Conservation (phyloP, 2,113 vertebrate genomes). For the Danionella cerebrum region DNA sequence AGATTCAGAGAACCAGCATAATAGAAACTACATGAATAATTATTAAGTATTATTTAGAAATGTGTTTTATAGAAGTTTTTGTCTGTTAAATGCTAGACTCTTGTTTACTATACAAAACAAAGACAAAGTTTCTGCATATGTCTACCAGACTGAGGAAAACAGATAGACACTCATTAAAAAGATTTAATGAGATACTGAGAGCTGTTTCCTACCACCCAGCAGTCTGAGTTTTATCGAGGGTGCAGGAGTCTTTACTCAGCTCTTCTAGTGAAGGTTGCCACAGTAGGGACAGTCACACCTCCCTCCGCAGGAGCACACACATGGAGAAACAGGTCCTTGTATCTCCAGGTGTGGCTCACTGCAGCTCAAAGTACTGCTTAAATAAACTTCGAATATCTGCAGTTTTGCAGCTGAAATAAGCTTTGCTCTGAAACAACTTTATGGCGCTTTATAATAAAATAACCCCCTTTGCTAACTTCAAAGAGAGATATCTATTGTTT, state of each 20-base stretch:
- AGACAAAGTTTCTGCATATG: neutral
- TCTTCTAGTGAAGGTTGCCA: slow-evolving; percentile 11
- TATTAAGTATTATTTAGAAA: too few species aligned
- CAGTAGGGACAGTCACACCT: neutral
- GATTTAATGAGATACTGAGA: slow-evolving; percentile 6
- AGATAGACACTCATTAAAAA: slow-evolving; percentile 17
- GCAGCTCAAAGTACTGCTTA: neutral
- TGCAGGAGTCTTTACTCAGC: slow-evolving; percentile 12
- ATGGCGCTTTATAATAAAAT: too few species aligned
- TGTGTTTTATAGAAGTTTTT: too few species aligned
- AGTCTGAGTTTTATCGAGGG: slow-evolving; percentile 20
- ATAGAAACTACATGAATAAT: too few species aligned
- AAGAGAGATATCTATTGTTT: too few species aligned
- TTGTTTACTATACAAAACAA: too few species aligned
- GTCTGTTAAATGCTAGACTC: too few species aligned
- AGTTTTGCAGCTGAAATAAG: neutral
- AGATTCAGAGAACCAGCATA: too few species aligned
- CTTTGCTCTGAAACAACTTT: neutral
- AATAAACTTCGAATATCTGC: neutral
- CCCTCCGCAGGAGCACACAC: neutral
- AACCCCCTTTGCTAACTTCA: too few species aligned
- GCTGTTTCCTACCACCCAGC: slow-evolving; percentile 6
- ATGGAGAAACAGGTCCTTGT: slow-evolving; percentile 10
- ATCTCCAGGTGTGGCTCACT: slow-evolving; percentile 12
- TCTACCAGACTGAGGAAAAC: neutral